A percentile compares a stretch with the other conserved stretches of the same genome.
Evolutionary conservation across 2,113 vertebrate species (phyloP).

Genomic region (Phalacrocorax pelagicus): DNA sequence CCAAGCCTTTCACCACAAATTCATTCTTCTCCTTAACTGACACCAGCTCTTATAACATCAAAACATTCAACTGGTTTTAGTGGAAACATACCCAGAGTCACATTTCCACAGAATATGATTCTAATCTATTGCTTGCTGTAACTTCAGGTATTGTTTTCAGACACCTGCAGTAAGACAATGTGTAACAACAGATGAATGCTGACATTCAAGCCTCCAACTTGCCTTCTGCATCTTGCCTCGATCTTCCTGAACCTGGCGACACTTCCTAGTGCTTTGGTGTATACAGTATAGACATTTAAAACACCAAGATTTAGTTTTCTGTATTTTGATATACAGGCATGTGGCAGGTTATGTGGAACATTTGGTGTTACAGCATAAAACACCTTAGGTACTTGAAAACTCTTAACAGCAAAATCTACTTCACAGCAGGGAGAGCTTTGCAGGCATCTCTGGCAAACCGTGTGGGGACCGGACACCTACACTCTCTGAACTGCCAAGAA

Average conservation of each 20-base stretch:
- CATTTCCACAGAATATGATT: background rate
- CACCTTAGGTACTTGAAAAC: too few relatives aligned
- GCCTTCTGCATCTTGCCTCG: background rate
- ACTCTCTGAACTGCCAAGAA: background rate
- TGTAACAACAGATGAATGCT: accelerated
- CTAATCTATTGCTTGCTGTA: background rate
- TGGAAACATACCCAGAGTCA: background rate
- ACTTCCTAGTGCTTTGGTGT: background rate
- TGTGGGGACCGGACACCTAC: slow-evolving; percentile 17
- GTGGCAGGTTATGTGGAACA: background rate
- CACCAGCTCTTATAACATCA: background rate
- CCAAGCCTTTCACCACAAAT: background rate
- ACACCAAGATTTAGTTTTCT: background rate
- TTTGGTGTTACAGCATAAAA: background rate
- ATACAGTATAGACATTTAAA: background rate
- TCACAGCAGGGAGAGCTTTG: background rate
- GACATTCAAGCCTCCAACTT: background rate
- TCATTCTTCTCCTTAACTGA: slow-evolving; percentile 10
- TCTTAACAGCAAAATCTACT: background rate
- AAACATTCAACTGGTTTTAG: background rate
- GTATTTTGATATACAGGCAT: background rate
- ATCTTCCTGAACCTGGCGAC: accelerated
- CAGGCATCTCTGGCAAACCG: background rate
- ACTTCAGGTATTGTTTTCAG: background rate
- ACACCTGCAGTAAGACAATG: background rate